A percentile compares a stretch with the other conserved stretches of the same genome.
These are phyloP conservation scores for Thripadectes ignobilis DNA, from an alignment of 2,797 vertebrate genomes.

Conservation along the genomic window DNA sequence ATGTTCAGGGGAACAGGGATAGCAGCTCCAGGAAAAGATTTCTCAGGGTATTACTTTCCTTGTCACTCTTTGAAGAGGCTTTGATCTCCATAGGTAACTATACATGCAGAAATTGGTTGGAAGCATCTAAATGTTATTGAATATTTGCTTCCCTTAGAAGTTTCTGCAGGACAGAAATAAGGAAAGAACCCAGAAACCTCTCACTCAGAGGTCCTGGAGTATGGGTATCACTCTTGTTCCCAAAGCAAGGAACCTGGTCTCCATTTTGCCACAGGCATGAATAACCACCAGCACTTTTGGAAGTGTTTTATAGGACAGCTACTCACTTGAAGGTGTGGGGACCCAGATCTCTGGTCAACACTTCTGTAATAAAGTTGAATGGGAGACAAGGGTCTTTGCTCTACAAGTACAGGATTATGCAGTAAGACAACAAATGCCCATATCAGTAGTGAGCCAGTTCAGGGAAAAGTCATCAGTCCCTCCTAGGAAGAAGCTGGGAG, in stretches of 20 bases:
- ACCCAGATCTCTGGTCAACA: background rate
- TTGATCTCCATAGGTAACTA: background rate
- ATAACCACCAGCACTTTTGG: background rate
- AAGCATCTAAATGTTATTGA: background rate
- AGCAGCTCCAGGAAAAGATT: background rate
- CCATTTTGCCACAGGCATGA: background rate
- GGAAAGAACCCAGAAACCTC: background rate
- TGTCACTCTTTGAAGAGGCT: background rate
- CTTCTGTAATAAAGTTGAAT: background rate
- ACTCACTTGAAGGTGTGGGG: background rate
- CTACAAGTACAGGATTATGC: background rate
- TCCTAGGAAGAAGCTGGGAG: background rate
- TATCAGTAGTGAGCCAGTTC: background rate
- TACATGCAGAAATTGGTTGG: background rate
- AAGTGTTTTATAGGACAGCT: background rate
- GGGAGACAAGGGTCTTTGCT: background rate
- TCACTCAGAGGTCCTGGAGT: accelerated
- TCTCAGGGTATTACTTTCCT: background rate
- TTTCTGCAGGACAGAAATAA: background rate
- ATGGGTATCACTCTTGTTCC: background rate
- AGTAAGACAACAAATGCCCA: background rate
- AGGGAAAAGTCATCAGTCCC: background rate
- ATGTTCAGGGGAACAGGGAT: background rate
- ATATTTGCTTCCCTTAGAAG: background rate
- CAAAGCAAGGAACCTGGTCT: background rate